These are phyloP conservation scores for Bemisia tabaci DNA, from an alignment of 1,140 invertebrate species.

Conservation along the genomic window DNA sequence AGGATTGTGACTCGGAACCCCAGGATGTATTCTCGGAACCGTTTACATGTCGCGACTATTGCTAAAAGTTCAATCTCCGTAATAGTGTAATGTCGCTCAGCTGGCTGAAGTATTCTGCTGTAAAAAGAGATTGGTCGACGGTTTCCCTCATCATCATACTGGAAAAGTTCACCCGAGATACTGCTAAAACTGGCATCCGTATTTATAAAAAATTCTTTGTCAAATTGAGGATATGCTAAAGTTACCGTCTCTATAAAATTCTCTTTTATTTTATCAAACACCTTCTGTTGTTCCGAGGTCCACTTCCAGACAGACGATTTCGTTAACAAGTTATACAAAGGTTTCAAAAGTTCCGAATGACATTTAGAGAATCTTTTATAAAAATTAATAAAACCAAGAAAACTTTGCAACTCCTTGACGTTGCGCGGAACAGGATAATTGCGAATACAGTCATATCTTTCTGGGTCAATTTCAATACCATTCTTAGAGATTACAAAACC, in stretches of 20 bases:
- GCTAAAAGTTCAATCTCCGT: neutral
- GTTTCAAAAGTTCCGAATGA: too few relatives aligned
- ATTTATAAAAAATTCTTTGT: neutral
- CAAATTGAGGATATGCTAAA: neutral
- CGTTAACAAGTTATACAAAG: too few relatives aligned
- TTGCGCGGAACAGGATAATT: neutral
- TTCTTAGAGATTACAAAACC: neutral
- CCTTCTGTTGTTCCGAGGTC: too few relatives aligned
- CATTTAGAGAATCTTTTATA: constrained; percentile 6
- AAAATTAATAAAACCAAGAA: neutral
- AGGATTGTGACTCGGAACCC: neutral
- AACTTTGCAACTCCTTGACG: neutral
- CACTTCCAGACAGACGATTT: too few relatives aligned
- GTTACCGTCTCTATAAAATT: too few relatives aligned
- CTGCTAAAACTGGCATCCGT: constrained; percentile 76
- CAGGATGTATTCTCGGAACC: neutral
- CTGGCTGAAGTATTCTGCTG: neutral
- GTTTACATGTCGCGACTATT: neutral
- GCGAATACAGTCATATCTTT: neutral
- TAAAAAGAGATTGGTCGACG: neutral
- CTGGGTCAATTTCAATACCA: neutral
- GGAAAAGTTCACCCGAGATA: too few relatives aligned
- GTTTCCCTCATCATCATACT: constrained; percentile 36
- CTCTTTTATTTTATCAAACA: too few relatives aligned
- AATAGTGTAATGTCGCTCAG: neutral